Percentiles rank a stretch among this genome's conserved stretches.
Conservation (phyloP, 1,140 invertebrate species). For the Melipona quadrifasciata region DNA sequence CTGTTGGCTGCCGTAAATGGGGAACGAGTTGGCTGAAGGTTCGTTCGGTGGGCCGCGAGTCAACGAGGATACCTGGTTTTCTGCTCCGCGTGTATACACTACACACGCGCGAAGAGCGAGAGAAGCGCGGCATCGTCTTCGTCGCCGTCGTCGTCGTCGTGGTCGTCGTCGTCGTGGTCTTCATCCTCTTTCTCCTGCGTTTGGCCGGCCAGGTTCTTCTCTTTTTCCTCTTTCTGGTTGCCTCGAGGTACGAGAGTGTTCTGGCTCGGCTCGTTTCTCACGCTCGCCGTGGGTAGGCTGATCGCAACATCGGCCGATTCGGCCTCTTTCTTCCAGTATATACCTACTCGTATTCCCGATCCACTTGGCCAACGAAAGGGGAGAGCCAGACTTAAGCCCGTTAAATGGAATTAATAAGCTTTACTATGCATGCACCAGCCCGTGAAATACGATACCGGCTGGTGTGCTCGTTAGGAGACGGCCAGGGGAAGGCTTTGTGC, state of each 20-base stretch:
- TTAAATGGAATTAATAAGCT: constrained; percentile 81
- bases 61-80: constrained; percentile 60
- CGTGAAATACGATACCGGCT: constrained; percentile 79
- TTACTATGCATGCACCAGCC: constrained; percentile 77
- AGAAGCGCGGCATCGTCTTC: background rate
- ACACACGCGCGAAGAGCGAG: background rate
- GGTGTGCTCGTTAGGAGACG: constrained; percentile 71
- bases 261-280: constrained; percentile 64
- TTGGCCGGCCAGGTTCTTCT: background rate
- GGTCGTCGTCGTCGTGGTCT: background rate
- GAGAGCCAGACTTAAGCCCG: constrained; percentile 74
- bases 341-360: constrained; percentile 72
- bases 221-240: constrained; percentile 24
- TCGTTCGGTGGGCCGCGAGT: constrained; percentile 40
- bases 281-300: constrained; percentile 60
- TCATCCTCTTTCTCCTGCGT: background rate
- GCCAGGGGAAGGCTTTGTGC: constrained; percentile 74
- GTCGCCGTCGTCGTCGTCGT: no score
- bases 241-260: constrained; percentile 42
- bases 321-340: constrained; percentile 54
- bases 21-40: constrained; percentile 10
- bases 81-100: constrained; percentile 43
- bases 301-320: constrained; percentile 65
- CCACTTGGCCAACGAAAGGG: constrained; percentile 63
- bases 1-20: constrained; percentile 56